Conservation (phyloP, 2,797 vertebrate genomes). For the Selene dorsalis region DNA sequence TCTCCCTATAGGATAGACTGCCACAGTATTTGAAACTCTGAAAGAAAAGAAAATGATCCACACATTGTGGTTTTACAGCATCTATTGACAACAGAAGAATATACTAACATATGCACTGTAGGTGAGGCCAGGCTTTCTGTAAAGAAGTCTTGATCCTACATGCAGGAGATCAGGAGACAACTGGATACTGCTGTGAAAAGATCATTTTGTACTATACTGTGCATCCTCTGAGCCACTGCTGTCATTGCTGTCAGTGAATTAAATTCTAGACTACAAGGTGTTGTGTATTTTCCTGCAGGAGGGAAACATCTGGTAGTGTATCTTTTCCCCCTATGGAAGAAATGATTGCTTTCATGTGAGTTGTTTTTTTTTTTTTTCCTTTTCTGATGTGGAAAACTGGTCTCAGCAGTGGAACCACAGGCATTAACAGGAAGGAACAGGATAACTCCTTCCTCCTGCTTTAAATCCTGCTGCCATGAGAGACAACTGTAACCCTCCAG, state of each 20-base stretch:
- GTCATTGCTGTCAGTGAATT: slow-evolving; percentile 27
- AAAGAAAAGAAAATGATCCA: neutral
- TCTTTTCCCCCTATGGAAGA: slow-evolving; percentile 56
- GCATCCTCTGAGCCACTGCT: slow-evolving; percentile 58
- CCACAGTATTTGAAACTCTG: neutral
- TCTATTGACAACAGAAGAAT: neutral
- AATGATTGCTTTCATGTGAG: slow-evolving; percentile 54
- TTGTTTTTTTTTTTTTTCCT: slow-evolving; percentile 25
- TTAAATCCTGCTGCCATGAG: slow-evolving; percentile 45
- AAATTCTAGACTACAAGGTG: slow-evolving; percentile 21
- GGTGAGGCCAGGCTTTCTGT: slow-evolving; percentile 1
- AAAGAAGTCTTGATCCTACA: slow-evolving; percentile 4
- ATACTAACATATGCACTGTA: neutral
- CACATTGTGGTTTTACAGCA: neutral
- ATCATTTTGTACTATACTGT: slow-evolving; percentile 24
- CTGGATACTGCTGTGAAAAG: slow-evolving; percentile 13
- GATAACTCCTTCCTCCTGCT: slow-evolving; percentile 46
- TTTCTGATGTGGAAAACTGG: slow-evolving; percentile 63
- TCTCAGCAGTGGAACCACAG: slow-evolving; percentile 42
- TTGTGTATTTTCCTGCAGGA: slow-evolving; percentile 43
- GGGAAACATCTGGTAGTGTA: slow-evolving; percentile 69
- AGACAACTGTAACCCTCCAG: slow-evolving; percentile 31
- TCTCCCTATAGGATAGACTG: neutral
- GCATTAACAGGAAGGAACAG: slow-evolving; percentile 52
- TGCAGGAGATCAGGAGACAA: slow-evolving; percentile 29